Evolutionary conservation across 2,797 vertebrate species (phyloP), one percentile per base, ranked within the genome.

Genomic region (Triplophysa yarkandensis): DNA sequence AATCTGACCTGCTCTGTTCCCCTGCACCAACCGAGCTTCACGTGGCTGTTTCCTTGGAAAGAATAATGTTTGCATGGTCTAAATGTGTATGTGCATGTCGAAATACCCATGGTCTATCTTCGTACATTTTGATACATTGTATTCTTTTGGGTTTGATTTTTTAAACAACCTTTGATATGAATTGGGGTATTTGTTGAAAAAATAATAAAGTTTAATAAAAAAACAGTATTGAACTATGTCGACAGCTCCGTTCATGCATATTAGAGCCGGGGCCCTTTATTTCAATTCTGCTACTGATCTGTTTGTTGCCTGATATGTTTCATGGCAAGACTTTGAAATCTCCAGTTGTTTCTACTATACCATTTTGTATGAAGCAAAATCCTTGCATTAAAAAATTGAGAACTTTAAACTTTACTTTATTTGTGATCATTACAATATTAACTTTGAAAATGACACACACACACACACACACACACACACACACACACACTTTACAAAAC

Each of bases 351-450:
- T 97, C 93, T 95, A 96, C 93, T 92, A 95, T 88, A 94, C 88
- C 91, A 91, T 98, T 98, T 98, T 98, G 95, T 98, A 98, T 94
- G 93, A 95, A 94, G 92, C 93, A 91, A 95, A 95, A 91, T 93
- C 92, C 93, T 98, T 96, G 93, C 93, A 95, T 94, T 94, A 94
- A 95, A 98, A 95, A 95, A 94, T 88, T 86, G 54, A 78, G 68
- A 86, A 88, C 68, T 4, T 82, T 44, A 79, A n/a, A 61, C 30
- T 34, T 32, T 39, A n/a, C 68, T 25, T 28, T 57, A n/a, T 55
- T 67, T 39, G 39, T 57, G 27, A 14, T 25, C 14, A 6, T 44
- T 61, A 21, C 0, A 23, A 6, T 7, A 6, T 52, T 28, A 27
- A 11, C 13, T 3, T 27, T 54, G n/a, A n/a, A n/a, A n/a, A n/a